A percentile compares a stretch with the other conserved stretches of the same genome.
These are phyloP conservation scores for Campaea margaritaria DNA, from an alignment of 2,888 invertebrate species.

Conservation along the genomic window DNA sequence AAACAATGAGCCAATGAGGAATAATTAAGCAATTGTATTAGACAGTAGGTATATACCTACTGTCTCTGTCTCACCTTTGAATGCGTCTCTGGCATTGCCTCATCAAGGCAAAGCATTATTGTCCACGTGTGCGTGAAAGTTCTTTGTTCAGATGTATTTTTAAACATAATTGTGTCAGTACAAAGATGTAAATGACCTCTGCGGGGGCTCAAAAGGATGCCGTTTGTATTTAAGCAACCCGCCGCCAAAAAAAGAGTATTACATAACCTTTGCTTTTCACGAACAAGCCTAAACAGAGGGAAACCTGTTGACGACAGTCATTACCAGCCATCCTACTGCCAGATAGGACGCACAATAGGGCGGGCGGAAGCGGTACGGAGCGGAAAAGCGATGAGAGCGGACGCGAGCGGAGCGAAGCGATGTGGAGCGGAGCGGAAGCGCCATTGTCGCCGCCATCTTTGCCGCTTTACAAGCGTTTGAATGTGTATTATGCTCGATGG, in stretches of 20 bases:
- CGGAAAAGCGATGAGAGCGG: conserved; percentile 30
- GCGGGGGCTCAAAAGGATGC: neutral
- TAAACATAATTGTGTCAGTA: neutral
- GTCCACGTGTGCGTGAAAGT: too few relatives aligned
- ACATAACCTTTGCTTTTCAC: neutral
- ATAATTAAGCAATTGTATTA: too few relatives aligned
- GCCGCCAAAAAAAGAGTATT: neutral
- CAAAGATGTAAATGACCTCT: too few relatives aligned
- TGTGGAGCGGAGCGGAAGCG: conserved; percentile 11
- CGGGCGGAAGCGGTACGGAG: conserved; percentile 32
- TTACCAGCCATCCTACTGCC: neutral
- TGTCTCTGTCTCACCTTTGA: too few relatives aligned
- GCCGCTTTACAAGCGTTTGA: conserved; percentile 11
- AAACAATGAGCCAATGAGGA: too few relatives aligned
- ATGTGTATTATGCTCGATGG: conserved; percentile 13
- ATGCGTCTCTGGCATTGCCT: too few relatives aligned
- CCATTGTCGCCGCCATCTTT: conserved; percentile 28
- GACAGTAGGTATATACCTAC: too few relatives aligned
- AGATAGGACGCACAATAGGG: conserved; percentile 22
- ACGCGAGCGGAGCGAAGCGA: conserved; percentile 2
- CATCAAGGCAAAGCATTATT: too few relatives aligned
- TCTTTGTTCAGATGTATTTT: neutral
- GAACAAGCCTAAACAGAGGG: neutral
- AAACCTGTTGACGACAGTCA: conserved; percentile 13
- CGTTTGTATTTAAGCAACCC: neutral